Conservation (phyloP, 2,113 vertebrate species). For the Corvus hawaiiensis region DNA sequence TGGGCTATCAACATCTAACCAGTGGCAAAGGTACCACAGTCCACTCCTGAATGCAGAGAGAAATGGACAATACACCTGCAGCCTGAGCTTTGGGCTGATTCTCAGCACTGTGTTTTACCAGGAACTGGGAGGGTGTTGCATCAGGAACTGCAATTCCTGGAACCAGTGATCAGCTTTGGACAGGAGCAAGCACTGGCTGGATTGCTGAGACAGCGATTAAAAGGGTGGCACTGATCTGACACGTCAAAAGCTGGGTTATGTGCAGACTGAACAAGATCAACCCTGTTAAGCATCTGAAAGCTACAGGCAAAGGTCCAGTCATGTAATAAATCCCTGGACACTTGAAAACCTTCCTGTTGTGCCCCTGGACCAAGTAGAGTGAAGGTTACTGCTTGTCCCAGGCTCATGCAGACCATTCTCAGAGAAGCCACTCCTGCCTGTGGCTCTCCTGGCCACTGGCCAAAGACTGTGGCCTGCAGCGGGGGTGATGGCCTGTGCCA, state of each 20-base stretch:
- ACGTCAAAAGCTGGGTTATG: neutral
- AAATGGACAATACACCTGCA: neutral
- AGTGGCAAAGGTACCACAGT: neutral
- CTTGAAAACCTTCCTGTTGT: neutral
- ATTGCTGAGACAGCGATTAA: neutral
- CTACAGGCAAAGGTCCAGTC: neutral
- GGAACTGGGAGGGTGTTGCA: neutral
- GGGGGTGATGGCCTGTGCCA: neutral
- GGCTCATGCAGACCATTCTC: neutral
- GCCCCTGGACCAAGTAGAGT: neutral
- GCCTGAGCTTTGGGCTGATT: neutral
- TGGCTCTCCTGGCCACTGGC: neutral
- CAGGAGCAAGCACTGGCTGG: neutral
- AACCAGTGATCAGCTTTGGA: neutral
- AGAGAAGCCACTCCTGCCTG: neutral
- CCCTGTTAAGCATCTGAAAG: neutral
- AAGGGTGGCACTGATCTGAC: neutral
- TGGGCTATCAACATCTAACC: neutral
- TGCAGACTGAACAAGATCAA: neutral
- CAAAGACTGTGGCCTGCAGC: neutral
- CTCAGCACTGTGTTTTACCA: neutral
- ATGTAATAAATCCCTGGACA: neutral
- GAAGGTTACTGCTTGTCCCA: neutral
- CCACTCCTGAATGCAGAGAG: neutral
- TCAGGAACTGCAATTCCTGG: neutral